phyloP scores from a whole-genome alignment of 2,797 vertebrate species.

The Acrocephalus scirpaceus region DNA sequence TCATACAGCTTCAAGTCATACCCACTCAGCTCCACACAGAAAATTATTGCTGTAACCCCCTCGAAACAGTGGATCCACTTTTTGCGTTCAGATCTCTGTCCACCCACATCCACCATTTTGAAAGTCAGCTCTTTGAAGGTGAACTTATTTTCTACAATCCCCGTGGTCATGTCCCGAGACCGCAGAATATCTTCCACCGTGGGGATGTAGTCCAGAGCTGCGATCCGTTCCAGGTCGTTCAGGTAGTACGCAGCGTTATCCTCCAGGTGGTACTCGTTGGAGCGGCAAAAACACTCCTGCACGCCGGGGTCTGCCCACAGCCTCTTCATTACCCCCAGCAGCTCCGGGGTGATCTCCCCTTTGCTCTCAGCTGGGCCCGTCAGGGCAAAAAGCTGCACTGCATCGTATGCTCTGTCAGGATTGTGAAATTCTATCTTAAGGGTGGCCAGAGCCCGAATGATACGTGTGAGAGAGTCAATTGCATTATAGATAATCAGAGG shows the following conservation, averaged over 20 bases:
- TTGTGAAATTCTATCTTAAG: conserved; percentile 99
- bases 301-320: conserved; percentile 95
- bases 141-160: conserved; percentile 99
- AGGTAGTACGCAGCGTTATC: conserved; percentile 99
- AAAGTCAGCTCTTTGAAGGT: conserved; percentile 99
- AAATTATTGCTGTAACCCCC: conserved; percentile 99
- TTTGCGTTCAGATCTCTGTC: conserved; percentile 97
- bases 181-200: conserved; percentile 98
- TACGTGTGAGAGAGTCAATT: conserved; percentile 97
- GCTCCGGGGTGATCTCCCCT: conserved; percentile 94
- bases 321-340: conserved; percentile 95
- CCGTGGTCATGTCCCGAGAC: conserved; percentile 99
- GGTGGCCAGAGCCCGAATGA: conserved; percentile 93
- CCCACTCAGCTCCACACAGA: conserved; percentile 98
- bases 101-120: conserved; percentile 99
- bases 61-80: conserved; percentile 99
- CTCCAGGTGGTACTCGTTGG: conserved; percentile 98
- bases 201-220: conserved; percentile 91
- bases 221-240: conserved; percentile 97
- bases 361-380: conserved; percentile 98
- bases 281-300: conserved; percentile 95
- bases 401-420: conserved; percentile 93
- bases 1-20: conserved; percentile 99
- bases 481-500: conserved; percentile 98
- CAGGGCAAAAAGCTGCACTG: conserved; percentile 96